A percentile compares a stretch with the other conserved stretches of the same genome.
Evolutionary conservation across 2,113 vertebrate genomes (phyloP).

Genomic region (Pteropus alecto): DNA sequence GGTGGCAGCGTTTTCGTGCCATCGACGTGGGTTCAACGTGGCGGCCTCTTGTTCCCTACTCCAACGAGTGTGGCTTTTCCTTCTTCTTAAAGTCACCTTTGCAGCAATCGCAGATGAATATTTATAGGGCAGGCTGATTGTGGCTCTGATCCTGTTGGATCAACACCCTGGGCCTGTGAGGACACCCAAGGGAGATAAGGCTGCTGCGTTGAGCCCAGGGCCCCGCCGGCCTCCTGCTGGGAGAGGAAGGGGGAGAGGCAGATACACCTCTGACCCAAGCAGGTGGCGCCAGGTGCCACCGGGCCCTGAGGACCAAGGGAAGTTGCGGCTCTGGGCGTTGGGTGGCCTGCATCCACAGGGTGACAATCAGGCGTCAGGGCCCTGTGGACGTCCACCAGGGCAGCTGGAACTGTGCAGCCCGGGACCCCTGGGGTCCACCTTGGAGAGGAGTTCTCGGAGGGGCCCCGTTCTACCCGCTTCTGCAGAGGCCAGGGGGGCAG

Average conservation of each 20-base stretch:
- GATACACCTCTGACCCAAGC: background rate
- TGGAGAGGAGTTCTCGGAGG: background rate
- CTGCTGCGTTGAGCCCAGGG: background rate
- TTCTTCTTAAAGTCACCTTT: background rate
- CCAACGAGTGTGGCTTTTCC: background rate
- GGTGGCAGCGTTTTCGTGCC: rapidly evolving
- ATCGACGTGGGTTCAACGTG: rapidly evolving
- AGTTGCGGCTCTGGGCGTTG: too few relatives aligned
- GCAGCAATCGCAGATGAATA: slow-evolving; percentile 19
- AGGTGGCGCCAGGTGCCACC: background rate
- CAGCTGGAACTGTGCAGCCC: rapidly evolving
- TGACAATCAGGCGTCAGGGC: rapidly evolving
- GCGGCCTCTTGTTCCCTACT: background rate
- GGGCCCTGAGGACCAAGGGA: rapidly evolving
- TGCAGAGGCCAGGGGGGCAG: background rate
- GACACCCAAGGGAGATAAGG: background rate
- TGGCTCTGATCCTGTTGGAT: background rate
- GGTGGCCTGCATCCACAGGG: too few relatives aligned
- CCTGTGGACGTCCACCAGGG: rapidly evolving
- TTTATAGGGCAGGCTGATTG: slow-evolving; percentile 35
- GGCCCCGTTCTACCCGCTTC: too few relatives aligned
- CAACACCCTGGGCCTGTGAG: background rate
- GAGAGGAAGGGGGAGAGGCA: background rate
- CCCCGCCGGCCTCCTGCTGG: background rate
- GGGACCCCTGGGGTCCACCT: background rate